Conservation (phyloP, 2,113 vertebrate species). For the Anhinga anhinga region DNA sequence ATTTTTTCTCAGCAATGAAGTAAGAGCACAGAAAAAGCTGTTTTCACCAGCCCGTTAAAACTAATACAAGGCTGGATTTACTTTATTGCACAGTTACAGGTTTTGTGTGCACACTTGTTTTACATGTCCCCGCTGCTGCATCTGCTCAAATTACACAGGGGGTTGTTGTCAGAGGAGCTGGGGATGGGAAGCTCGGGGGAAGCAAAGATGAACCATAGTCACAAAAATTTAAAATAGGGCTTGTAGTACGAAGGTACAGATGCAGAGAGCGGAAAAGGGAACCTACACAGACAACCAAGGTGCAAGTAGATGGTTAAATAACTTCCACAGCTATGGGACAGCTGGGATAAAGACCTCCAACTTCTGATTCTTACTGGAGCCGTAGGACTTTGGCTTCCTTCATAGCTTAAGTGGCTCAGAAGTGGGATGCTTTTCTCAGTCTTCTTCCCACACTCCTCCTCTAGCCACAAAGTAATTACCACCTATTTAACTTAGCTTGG, state of each 20-base stretch:
- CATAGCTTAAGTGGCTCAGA: neutral
- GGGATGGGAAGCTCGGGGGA: neutral
- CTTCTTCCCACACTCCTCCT: neutral
- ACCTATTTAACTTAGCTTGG: neutral
- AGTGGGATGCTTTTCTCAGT: neutral
- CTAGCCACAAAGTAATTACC: neutral
- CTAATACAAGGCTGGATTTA: neutral
- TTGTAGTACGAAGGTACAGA: neutral
- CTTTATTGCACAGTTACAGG: neutral
- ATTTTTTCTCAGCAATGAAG: neutral
- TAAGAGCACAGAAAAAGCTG: neutral
- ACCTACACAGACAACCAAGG: neutral
- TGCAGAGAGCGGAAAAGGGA: neutral
- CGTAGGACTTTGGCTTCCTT: neutral
- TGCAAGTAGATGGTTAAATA: neutral
- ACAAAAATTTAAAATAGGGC: neutral
- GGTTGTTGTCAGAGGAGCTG: neutral
- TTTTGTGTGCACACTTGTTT: neutral
- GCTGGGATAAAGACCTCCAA: neutral
- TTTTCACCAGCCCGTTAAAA: conserved; percentile 14
- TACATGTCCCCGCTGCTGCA: neutral
- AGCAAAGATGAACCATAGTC: neutral
- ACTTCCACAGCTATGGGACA: neutral
- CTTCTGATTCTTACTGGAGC: neutral
- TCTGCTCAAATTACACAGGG: neutral